phyloP scores from a whole-genome alignment of 1,140 invertebrate species.

The Acromyrmex heyeri region DNA sequence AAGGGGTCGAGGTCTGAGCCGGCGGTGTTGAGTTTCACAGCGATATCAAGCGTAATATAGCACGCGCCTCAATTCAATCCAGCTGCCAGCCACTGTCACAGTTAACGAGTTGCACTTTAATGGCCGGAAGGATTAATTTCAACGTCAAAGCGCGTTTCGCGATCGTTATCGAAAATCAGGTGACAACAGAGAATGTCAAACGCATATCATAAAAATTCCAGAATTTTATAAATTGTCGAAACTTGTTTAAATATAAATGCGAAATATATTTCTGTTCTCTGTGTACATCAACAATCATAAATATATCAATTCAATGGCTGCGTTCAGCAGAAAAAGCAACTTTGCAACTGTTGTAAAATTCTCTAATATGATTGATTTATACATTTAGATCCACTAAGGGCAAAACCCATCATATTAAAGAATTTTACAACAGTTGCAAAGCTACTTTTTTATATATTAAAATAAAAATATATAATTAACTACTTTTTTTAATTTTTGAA shows the following conservation, averaged over 20 bases:
- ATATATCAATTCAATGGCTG: background rate
- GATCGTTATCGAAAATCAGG: conserved; percentile 65
- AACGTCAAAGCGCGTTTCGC: conserved; percentile 52
- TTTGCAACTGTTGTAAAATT: no score
- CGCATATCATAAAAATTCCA: background rate
- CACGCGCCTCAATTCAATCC: conserved; percentile 80
- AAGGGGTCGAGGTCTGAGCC: conserved; percentile 75
- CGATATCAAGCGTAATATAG: conserved; percentile 77
- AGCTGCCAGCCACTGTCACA: conserved; percentile 73
- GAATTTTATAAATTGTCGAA: background rate
- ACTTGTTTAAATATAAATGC: conserved; percentile 7
- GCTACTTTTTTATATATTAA: no score
- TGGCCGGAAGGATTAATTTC: conserved; percentile 75
- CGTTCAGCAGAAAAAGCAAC: no score
- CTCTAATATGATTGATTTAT: no score
- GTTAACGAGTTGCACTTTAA: conserved; percentile 72
- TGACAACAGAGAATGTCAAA: conserved; percentile 48
- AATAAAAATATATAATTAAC: no score
- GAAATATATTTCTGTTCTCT: background rate
- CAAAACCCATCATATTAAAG: no score
- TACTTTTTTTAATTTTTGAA: no score
- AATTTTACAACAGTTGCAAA: no score
- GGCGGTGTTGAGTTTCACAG: conserved; percentile 78
- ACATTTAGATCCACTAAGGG: no score
- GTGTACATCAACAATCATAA: background rate